A percentile compares a stretch with the other conserved stretches of the same genome.
Evolutionary conservation across 2,113 vertebrate species (phyloP).

Genomic region (Jaculus jaculus): DNA sequence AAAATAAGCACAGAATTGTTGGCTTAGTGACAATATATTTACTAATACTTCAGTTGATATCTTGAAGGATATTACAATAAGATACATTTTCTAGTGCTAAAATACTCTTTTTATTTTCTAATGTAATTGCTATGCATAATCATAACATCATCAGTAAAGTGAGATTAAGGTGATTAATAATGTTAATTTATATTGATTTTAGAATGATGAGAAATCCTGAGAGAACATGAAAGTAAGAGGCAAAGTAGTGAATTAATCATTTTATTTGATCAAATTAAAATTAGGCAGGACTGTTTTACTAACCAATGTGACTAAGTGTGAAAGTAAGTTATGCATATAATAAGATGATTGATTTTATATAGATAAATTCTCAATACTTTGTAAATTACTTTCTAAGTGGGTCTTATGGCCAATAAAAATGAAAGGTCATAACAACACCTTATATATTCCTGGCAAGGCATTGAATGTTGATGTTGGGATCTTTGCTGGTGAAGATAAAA

Average conservation of each 20-base stretch:
- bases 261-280: constrained; percentile 14
- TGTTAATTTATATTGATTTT: neutral
- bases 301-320: neutral
- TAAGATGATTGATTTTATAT: neutral
- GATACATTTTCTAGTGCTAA: neutral
- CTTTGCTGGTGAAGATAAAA: neutral
- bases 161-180: neutral
- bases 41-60: neutral
- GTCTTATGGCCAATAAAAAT: neutral
- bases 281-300: neutral
- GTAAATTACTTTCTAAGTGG: neutral
- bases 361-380: too few species aligned
- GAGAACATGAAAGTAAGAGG: too few species aligned
- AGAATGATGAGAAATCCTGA: neutral
- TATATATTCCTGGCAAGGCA: neutral
- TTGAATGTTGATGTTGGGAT: neutral
- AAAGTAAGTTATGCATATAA: neutral
- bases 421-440: neutral
- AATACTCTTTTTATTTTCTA: neutral
- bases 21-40: too few species aligned
- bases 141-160: neutral
- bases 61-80: neutral
- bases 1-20: too few species aligned
- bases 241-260: neutral
- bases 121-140: neutral